phyloP scores from a whole-genome alignment of 2,888 invertebrate genomes.

The Hyles lineata region DNA sequence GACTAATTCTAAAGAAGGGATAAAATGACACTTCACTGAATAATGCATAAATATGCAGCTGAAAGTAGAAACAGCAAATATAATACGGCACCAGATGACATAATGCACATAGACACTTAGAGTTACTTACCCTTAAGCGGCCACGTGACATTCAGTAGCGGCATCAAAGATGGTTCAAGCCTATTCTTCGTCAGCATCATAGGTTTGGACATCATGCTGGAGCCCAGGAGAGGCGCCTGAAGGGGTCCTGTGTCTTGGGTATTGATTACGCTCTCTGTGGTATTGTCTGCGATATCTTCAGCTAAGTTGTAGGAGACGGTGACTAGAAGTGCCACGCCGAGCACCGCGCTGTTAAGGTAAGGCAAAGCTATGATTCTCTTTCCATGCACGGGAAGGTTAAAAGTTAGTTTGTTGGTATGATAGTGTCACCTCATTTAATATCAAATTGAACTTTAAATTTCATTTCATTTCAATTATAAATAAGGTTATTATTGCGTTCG shows the following conservation, averaged over 20 bases:
- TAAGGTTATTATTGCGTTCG: too few species aligned
- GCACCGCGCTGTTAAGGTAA: constrained; percentile 69
- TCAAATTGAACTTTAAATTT: too few species aligned
- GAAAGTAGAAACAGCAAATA: too few species aligned
- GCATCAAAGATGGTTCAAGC: constrained; percentile 49
- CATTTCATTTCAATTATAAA: too few species aligned
- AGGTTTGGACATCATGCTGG: constrained; percentile 12
- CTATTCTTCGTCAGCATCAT: constrained; percentile 34
- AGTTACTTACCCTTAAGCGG: constrained; percentile 70
- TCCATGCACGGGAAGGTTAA: too few species aligned
- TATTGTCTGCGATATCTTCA: constrained; percentile 47
- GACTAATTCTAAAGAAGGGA: too few species aligned
- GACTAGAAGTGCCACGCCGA: constrained; percentile 79
- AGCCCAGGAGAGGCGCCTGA: background rate
- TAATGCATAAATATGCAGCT: too few species aligned
- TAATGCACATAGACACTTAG: too few species aligned
- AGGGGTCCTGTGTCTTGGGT: background rate
- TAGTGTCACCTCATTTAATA: too few species aligned
- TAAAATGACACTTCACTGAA: too few species aligned
- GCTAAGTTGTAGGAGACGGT: constrained; percentile 82
- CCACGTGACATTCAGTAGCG: constrained; percentile 68
- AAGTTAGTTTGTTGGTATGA: too few species aligned
- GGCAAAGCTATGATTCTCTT: background rate
- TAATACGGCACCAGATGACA: too few species aligned
- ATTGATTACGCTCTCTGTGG: constrained; percentile 27